Evolutionary conservation across 1,140 invertebrate species (phyloP).

Genomic region (Batillaria attramentaria): DNA sequence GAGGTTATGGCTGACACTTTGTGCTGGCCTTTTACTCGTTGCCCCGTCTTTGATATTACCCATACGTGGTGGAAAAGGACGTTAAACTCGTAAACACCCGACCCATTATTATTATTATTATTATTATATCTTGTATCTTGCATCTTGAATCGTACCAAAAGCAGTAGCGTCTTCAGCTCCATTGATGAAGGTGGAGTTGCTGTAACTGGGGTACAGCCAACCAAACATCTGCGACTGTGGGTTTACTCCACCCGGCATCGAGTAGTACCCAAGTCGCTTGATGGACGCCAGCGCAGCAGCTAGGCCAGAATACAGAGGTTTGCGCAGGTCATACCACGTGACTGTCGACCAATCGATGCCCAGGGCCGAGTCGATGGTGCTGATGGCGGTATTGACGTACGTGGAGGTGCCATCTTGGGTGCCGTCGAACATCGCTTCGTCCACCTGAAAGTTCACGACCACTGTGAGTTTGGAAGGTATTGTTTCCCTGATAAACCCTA

Average conservation of each 20-base stretch:
- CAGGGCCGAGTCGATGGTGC: constrained; percentile 21
- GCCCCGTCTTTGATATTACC: too few relatives aligned
- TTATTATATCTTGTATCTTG: too few relatives aligned
- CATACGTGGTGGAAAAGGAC: too few relatives aligned
- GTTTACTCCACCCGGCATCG: background rate
- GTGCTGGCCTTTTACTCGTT: too few relatives aligned
- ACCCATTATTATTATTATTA: too few relatives aligned
- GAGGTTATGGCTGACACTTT: too few relatives aligned
- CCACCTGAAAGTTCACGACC: constrained; percentile 1
- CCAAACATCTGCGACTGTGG: background rate
- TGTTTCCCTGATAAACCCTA: too few relatives aligned
- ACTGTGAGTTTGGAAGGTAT: too few relatives aligned
- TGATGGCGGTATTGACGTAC: background rate
- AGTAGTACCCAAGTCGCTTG: background rate
- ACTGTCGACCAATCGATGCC: constrained; percentile 44
- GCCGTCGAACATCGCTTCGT: background rate
- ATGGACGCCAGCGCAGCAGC: constrained; percentile 40
- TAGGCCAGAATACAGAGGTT: constrained; percentile 55
- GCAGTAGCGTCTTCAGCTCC: background rate
- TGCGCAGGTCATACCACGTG: constrained; percentile 44
- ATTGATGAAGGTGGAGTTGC: background rate
- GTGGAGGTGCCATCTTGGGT: background rate
- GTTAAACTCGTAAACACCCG: too few relatives aligned
- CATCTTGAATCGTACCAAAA: too few relatives aligned
- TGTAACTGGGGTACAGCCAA: background rate